Evolutionary conservation across 2,888 invertebrate species (phyloP).

Genomic region (Cantharis rufa): DNA sequence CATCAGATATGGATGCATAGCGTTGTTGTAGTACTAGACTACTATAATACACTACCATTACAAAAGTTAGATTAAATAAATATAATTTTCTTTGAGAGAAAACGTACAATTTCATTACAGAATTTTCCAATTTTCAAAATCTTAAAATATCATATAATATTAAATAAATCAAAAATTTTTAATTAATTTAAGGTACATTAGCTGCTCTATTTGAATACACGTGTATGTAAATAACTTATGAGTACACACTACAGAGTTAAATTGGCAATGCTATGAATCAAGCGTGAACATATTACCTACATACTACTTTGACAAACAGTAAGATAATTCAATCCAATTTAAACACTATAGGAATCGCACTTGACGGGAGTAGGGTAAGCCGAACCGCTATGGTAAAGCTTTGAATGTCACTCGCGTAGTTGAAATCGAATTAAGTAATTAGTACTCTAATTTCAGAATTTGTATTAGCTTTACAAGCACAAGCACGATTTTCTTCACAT

Average conservation of each 20-base stretch:
- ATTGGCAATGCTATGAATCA: background rate
- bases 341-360: slow-evolving; percentile 50
- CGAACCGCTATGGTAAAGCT: slow-evolving; percentile 43
- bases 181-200: background rate
- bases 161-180: background rate
- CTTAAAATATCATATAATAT: background rate
- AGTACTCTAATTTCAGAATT: slow-evolving; percentile 50
- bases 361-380: slow-evolving; percentile 49
- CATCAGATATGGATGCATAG: no score
- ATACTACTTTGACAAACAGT: background rate
- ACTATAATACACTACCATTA: no score
- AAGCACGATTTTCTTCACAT: slow-evolving; percentile 34
- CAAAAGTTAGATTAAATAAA: no score
- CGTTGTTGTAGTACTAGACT: no score
- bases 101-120: no score
- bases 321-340: slow-evolving; percentile 49
- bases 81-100: no score
- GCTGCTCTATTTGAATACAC: background rate
- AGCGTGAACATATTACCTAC: background rate
- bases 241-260: background rate
- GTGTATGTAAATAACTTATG: background rate
- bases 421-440: slow-evolving; percentile 50
- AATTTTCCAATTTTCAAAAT: no score
- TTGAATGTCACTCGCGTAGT: slow-evolving; percentile 46
- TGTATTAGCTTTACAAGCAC: slow-evolving; percentile 40